Percentiles rank a stretch among this genome's conserved stretches.
Conservation (phyloP, 2,113 vertebrate genomes). For the Macheiramphus alcinus region DNA sequence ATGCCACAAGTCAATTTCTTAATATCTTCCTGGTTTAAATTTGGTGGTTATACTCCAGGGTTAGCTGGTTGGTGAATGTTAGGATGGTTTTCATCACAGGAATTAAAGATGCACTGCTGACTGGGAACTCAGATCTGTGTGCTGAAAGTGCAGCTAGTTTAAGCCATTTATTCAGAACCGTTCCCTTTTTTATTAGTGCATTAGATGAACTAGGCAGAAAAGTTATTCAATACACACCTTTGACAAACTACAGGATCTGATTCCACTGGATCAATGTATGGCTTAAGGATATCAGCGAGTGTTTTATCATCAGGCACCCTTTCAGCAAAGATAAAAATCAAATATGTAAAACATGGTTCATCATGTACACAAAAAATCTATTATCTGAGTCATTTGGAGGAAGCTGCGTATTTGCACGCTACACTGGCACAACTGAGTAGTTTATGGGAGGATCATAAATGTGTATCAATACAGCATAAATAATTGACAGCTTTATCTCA, state of each 20-base stretch:
- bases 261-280: constrained; percentile 86
- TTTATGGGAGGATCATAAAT: background rate
- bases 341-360: constrained; percentile 2
- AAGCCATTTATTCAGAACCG: background rate
- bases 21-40: background rate
- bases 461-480: background rate
- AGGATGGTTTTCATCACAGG: background rate
- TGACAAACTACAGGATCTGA: constrained; percentile 88
- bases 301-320: constrained; percentile 84
- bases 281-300: constrained; percentile 80
- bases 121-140: background rate
- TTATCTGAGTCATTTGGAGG: background rate
- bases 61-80: background rate
- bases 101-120: background rate
- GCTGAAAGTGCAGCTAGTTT: background rate
- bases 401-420: background rate
- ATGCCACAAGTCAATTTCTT: background rate
- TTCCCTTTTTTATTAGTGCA: background rate
- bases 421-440: background rate
- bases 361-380: background rate
- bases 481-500: background rate
- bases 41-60: background rate
- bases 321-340: constrained; percentile 46
- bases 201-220: background rate
- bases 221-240: constrained; percentile 74